phyloP scores from a whole-genome alignment of 2,113 vertebrate species.

The Rhinopithecus roxellana region DNA sequence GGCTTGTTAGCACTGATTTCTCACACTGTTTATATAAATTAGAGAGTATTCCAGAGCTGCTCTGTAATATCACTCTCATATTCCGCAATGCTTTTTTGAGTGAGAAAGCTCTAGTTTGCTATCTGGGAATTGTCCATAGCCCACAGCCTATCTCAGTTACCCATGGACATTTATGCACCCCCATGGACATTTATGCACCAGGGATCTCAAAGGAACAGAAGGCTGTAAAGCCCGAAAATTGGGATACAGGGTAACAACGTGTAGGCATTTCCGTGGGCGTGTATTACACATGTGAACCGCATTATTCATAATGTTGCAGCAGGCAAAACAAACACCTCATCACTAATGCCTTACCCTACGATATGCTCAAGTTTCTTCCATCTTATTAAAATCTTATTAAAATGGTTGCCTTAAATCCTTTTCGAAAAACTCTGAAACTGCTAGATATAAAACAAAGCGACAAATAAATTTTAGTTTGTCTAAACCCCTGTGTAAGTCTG shows the following conservation, averaged over 20 bases:
- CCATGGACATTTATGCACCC: not conserved
- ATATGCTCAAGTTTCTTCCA: not conserved
- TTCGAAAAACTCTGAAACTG: not conserved
- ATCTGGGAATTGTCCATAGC: not conserved
- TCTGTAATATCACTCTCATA: not conserved
- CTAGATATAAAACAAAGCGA: not conserved
- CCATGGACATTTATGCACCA: not conserved
- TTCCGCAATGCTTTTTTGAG: not conserved
- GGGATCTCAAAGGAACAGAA: not conserved
- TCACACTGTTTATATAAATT: not conserved
- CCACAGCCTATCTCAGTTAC: not conserved
- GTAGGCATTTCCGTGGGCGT: not conserved
- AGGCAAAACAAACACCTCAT: not conserved
- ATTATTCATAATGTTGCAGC: not conserved
- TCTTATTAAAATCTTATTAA: not conserved
- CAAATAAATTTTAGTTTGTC: not conserved
- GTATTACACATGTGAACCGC: too few relatives aligned
- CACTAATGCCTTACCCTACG: not conserved
- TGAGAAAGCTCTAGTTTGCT: not conserved
- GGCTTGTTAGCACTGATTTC: not conserved
- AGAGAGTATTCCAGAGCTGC: not conserved
- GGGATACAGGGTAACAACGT: not conserved
- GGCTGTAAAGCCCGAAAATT: not conserved
- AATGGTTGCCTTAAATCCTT: conserved; percentile 21
- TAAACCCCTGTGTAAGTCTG: not conserved